Conservation (phyloP, 2,797 vertebrate species). For the Masticophis lateralis region DNA sequence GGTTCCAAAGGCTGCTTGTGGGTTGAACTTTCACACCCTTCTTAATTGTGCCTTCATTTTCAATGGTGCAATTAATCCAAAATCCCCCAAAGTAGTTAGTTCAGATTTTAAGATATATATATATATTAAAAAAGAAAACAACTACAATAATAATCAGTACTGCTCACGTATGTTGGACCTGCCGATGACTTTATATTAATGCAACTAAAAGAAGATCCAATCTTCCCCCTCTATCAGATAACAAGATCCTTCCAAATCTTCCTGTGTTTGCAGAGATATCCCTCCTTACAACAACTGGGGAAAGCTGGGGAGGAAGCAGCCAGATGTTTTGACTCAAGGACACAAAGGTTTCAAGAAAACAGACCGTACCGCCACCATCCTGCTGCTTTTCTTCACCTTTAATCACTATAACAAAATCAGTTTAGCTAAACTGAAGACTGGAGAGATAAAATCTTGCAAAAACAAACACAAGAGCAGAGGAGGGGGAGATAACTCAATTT, state of each 20-base stretch:
- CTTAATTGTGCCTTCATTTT: neutral
- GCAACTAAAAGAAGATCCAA: neutral
- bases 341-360: neutral
- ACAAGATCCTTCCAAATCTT: neutral
- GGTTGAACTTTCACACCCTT: neutral
- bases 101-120: neutral
- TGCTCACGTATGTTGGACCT: neutral
- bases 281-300: neutral
- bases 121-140: neutral
- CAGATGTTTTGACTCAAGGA: neutral
- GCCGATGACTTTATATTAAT: neutral
- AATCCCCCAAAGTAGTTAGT: neutral
- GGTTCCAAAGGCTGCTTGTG: neutral
- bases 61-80: neutral
- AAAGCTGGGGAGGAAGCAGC: neutral
- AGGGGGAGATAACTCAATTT: neutral
- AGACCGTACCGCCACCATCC: neutral
- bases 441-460: neutral
- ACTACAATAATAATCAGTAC: neutral
- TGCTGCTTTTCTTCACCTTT: neutral
- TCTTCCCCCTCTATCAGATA: neutral
- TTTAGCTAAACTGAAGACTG: neutral
- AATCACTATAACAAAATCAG: neutral
- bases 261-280: neutral
- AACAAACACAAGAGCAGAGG: neutral